Evolutionary conservation across 1,140 invertebrate species (phyloP).

Genomic region (Papilio dardanus): DNA sequence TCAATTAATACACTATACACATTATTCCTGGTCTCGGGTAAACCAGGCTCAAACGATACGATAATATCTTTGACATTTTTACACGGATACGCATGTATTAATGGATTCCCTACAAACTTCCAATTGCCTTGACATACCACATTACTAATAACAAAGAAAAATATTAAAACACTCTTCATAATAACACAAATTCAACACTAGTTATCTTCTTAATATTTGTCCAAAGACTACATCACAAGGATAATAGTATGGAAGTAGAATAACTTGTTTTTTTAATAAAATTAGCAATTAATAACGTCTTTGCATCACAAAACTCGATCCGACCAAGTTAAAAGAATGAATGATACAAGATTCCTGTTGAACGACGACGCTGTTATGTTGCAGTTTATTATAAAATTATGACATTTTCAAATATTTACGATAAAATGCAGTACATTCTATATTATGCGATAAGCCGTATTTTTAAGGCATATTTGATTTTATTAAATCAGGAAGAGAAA

Average conservation of each 20-base stretch:
- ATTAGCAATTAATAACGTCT: neutral
- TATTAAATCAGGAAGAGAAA: too few species aligned
- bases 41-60: slow-evolving; percentile 23
- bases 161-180: neutral
- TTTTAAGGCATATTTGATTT: too few species aligned
- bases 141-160: slow-evolving; percentile 10
- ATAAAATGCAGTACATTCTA: neutral
- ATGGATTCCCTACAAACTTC: slow-evolving; percentile 18
- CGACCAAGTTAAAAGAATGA: slow-evolving; percentile 19
- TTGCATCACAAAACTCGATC: slow-evolving; percentile 14
- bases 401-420: neutral
- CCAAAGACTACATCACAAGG: slow-evolving; percentile 16
- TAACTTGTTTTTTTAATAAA: neutral
- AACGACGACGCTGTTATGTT: slow-evolving; percentile 10
- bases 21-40: slow-evolving; percentile 7
- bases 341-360: neutral
- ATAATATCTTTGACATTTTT: slow-evolving; percentile 28
- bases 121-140: slow-evolving; percentile 28
- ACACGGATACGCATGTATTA: slow-evolving; percentile 31
- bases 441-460: too few species aligned
- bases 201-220: neutral
- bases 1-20: slow-evolving; percentile 25
- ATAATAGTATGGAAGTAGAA: neutral
- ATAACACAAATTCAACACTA: slow-evolving; percentile 5
- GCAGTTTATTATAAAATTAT: neutral